phyloP scores from a whole-genome alignment of 2,797 vertebrate genomes.

The Sphaeramia orbicularis region DNA sequence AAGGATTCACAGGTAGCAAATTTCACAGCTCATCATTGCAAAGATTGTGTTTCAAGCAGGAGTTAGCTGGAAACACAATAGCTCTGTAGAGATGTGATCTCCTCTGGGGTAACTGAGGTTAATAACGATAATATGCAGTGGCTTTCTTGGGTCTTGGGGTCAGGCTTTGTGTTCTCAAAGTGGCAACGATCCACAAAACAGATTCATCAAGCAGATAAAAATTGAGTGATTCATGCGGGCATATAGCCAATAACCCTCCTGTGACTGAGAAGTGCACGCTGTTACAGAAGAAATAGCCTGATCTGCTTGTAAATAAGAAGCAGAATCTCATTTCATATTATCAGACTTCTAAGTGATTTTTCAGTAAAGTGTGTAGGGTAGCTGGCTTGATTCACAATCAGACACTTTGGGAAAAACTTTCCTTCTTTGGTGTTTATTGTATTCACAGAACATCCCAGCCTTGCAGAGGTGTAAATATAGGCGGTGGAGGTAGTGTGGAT shows the following conservation, averaged over 20 bases:
- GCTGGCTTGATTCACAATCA: slow-evolving; percentile 20
- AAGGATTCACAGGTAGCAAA: slow-evolving; percentile 75
- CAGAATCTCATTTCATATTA: background rate
- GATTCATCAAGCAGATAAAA: slow-evolving; percentile 34
- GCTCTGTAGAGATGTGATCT: slow-evolving; percentile 58
- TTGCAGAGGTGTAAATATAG: too few relatives aligned
- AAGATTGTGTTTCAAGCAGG: slow-evolving; percentile 75
- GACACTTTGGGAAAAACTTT: slow-evolving; percentile 3
- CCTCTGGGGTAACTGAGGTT: slow-evolving; percentile 71
- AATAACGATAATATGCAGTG: slow-evolving; percentile 65
- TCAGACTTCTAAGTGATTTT: slow-evolving; percentile 5
- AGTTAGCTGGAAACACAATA: slow-evolving; percentile 69
- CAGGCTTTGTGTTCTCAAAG: slow-evolving; percentile 60
- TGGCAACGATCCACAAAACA: slow-evolving; percentile 40
- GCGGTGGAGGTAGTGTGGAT: too few relatives aligned
- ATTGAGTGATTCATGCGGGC: slow-evolving; percentile 46
- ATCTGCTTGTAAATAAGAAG: slow-evolving; percentile 5
- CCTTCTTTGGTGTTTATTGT: slow-evolving; percentile 14
- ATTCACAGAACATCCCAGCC: background rate
- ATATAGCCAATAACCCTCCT: slow-evolving; percentile 19
- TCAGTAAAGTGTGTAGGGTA: background rate
- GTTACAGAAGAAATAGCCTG: slow-evolving; percentile 5
- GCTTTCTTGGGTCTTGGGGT: slow-evolving; percentile 63
- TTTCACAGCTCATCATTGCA: slow-evolving; percentile 78
- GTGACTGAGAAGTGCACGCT: slow-evolving; percentile 6